phyloP scores from a whole-genome alignment of 1,140 invertebrate genomes.

The Scylla paramamosain region DNA sequence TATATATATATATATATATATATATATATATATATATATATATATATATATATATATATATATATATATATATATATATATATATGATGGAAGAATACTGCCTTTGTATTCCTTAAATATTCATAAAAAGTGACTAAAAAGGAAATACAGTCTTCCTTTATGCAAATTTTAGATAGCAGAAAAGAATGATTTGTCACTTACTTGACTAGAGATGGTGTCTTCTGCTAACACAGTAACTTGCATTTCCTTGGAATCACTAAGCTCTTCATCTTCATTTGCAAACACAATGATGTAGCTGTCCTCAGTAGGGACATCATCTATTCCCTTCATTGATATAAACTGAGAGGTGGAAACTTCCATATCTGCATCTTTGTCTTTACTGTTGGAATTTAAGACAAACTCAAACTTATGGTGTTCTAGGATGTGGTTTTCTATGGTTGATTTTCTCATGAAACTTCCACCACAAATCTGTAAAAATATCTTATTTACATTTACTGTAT shows the following conservation, averaged over 20 bases:
- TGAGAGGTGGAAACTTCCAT: conserved; percentile 12
- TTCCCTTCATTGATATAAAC: conserved; percentile 60
- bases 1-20: no score
- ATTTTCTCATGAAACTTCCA: conserved; percentile 63
- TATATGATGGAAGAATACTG: no score
- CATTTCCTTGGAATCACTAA: conserved; percentile 42
- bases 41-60: no score
- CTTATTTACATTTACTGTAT: no score
- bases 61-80: no score
- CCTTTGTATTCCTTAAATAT: no score
- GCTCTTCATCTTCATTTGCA: conserved; percentile 59
- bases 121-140: not conserved
- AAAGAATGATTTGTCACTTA: not conserved
- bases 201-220: conserved; percentile 49
- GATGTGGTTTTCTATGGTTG: conserved; percentile 68
- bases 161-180: not conserved
- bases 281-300: conserved; percentile 68
- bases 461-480: conserved; percentile 63
- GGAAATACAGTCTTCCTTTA: not conserved
- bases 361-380: not conserved
- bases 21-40: no score
- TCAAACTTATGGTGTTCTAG: conserved; percentile 56
- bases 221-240: conserved; percentile 64
- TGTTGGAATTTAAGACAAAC: not conserved
- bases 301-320: conserved; percentile 40